Base-by-base conservation (phyloP, 2,888 invertebrate species). In the Melanophora roralis region DNA sequence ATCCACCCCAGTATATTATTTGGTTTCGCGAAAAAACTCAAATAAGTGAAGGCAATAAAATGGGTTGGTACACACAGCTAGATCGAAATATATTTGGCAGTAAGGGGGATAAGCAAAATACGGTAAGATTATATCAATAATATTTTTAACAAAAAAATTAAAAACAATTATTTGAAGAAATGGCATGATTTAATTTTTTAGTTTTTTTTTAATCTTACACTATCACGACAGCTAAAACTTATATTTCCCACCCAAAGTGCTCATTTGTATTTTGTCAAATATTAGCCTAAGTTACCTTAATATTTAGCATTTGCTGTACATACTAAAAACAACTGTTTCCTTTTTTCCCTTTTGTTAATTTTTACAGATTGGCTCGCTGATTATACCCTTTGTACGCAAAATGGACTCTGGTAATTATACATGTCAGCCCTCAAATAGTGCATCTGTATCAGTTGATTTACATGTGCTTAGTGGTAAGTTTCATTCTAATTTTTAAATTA, bases 371-470 rank as follows among this genome's bases (percentile, higher is more conserved):
- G 90, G 89, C 62, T 89, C 90, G 78, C 84, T 90, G 84, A 89
- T 90, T 83, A 90, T 90, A 86, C 90, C 89, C 34, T 86, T 88
- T 82, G 89, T 89, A 75, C 89, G 86, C 72, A 90, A 90, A 83
- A 86, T 87, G 83, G 89, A 90, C 81, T 89, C 89, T 27, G 90
- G 96, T 84, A 96, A 96, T 91, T 99, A 98, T 91, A 97, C 98
- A 75, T 97, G 98, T 91, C 94, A 95, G 87, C 98, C 98, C 82
- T 96, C 96, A 86, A 98, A 98, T 91, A 93, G 96, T 84, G 95
- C 95, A 90, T 94, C 96, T 80, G 96, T 96, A 82, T 96, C 95
- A 89, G 95, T 97, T 82, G 93, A 96, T 89, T 93, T 97, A 85
- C 97, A 97, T 91, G 97, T 97, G 83, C 93, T 97, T 84, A 97